Base-by-base conservation (phyloP, 2,797 vertebrate species). In the Gymnodraco acuticeps region DNA sequence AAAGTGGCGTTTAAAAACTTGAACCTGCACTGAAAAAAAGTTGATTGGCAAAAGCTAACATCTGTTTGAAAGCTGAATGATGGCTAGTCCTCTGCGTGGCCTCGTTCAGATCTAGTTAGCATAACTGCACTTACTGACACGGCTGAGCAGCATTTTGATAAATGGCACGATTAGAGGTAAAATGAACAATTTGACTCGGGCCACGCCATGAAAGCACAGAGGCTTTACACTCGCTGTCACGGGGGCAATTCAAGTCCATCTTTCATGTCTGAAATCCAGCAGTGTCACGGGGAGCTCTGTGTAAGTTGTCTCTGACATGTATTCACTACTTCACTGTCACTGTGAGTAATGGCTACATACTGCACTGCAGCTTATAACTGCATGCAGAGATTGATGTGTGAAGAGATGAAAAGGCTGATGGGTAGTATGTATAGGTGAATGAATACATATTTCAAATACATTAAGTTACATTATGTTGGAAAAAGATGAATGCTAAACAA, bases 151-250 rank as follows among this genome's bases (percentile, higher is more conserved):
- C 94, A 85, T 95, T 96, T 96, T 97, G 97, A 98, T 96, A 95
- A 97, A 98, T 96, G 96, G 95, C 95, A 92, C 94, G 95, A 97
- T 97, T 98, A 97, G 93, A 95, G 92, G 93, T 96, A 96, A 96
- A 97, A 96, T 96, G 95, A 97, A 96, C 95, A 96, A 94, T 96
- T 96, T 96, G 94, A 96, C 85, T 95, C 88, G 92, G 89, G 96
- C 95, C 95, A 93, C 91, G 94, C 95, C 94, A 93, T 89, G 87
- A 93, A 92, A 87, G 92, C 87, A 86, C 78, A 16, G 65, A 46
- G 81, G 82, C 87, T 84, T 82, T 63, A 51, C 74, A 15, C 77
- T 52, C 5, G 20, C 85, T 85, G 87, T 90, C 86, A 71, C 11
- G 23, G 14, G 65, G 72, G 17, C 1, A 63, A 66, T 91, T 80